These are phyloP conservation scores for Drepana arcuata DNA, from an alignment of 1,140 invertebrate genomes.

Conservation along the genomic window DNA sequence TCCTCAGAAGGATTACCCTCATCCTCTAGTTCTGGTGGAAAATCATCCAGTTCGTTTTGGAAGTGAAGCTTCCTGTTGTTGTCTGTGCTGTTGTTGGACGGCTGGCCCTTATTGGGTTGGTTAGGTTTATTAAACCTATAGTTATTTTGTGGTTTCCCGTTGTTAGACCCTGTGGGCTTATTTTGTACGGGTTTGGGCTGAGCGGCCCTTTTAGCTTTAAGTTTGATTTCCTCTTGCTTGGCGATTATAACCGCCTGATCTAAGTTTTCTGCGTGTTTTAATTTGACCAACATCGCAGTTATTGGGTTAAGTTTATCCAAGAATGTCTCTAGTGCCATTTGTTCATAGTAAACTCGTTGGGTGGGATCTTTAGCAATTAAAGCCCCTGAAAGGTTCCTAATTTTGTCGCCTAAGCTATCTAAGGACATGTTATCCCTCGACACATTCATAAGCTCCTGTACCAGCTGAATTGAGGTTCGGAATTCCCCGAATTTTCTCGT, in stretches of 20 bases:
- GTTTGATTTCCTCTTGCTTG: not conserved
- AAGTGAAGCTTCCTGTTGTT: too few species aligned
- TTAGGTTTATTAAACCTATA: too few species aligned
- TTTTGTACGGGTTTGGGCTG: too few species aligned
- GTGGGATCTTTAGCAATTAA: slow-evolving; percentile 4
- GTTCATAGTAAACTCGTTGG: slow-evolving; percentile 9
- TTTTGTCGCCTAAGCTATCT: slow-evolving; percentile 8
- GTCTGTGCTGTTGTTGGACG: too few species aligned
- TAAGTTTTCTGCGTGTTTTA: slow-evolving; percentile 2
- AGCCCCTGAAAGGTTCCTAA: slow-evolving; percentile 6
- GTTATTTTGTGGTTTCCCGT: too few species aligned
- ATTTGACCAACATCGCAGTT: slow-evolving; percentile 1
- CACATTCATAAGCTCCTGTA: slow-evolving; percentile 4
- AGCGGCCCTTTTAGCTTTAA: not conserved
- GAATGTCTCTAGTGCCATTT: slow-evolving; percentile 12
- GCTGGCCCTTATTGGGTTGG: too few species aligned
- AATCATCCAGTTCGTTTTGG: too few species aligned
- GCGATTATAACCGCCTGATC: not conserved
- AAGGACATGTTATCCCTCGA: slow-evolving; percentile 3
- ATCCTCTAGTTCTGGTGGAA: too few species aligned
- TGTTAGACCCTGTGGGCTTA: too few species aligned
- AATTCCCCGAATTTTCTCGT: slow-evolving; percentile 8
- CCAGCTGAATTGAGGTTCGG: slow-evolving; percentile 4
- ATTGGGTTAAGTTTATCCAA: slow-evolving; percentile 9
- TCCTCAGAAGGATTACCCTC: too few species aligned